Evolutionary conservation across 2,797 vertebrate species (phyloP).

Genomic region (Petrocephalus sullivani): DNA sequence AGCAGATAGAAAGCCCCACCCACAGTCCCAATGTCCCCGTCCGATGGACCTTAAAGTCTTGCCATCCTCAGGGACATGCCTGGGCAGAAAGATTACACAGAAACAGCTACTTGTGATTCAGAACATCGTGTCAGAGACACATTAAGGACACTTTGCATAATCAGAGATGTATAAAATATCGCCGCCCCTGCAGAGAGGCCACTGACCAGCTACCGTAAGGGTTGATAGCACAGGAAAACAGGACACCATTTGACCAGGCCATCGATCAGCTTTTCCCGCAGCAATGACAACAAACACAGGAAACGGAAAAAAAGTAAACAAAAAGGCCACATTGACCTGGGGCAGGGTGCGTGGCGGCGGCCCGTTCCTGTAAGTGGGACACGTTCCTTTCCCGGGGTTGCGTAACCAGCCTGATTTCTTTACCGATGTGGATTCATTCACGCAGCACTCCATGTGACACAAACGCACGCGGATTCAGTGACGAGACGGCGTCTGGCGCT

Average conservation of each 20-base stretch:
- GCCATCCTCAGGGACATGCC: not conserved
- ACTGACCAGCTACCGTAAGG: not conserved
- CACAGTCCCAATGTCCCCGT: not conserved
- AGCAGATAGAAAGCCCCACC: not conserved
- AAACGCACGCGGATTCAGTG: not conserved
- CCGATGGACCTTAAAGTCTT: not conserved
- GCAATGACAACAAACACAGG: slow-evolving; percentile 1
- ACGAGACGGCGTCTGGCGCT: slow-evolving; percentile 20
- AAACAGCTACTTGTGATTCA: not conserved
- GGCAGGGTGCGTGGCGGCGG: not conserved
- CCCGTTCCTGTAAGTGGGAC: slow-evolving; percentile 26
- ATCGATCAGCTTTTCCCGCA: slow-evolving; percentile 36
- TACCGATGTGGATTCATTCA: slow-evolving; percentile 26
- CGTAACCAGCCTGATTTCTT: slow-evolving; percentile 23
- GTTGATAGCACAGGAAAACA: not conserved
- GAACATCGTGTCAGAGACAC: not conserved
- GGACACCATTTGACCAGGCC: not conserved
- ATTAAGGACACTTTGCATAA: not conserved
- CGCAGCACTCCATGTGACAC: not conserved
- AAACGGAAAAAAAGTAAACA: not conserved
- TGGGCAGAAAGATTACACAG: not conserved
- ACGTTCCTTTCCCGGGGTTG: slow-evolving; percentile 33
- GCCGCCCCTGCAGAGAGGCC: not conserved
- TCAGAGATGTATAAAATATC: not conserved
- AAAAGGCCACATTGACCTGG: slow-evolving; percentile 24